phyloP scores from a whole-genome alignment of 2,113 vertebrate genomes.

The Scophthalmus maximus region DNA sequence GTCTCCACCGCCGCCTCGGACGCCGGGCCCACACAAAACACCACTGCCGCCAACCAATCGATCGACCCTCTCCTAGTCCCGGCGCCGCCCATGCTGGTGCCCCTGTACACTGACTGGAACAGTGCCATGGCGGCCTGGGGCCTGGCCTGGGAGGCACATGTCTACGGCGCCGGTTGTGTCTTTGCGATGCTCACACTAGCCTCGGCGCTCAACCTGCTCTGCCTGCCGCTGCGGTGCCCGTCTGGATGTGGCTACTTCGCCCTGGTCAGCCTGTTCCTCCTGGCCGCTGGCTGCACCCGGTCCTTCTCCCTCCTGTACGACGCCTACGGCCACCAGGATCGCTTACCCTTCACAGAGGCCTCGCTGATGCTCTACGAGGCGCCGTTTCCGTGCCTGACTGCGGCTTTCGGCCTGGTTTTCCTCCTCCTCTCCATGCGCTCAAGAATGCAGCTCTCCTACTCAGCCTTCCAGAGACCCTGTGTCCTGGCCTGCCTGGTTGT shows the following conservation, averaged over 20 bases:
- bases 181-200: constrained; percentile 86
- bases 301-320: constrained; percentile 88
- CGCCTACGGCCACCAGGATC: constrained; percentile 86
- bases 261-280: constrained; percentile 85
- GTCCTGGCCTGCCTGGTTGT: constrained; percentile 85
- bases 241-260: constrained; percentile 87
- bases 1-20: constrained; percentile 47
- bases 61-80: constrained; percentile 60
- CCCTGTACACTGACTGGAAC: constrained; percentile 88
- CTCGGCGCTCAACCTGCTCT: constrained; percentile 86
- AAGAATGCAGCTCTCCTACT: constrained; percentile 82
- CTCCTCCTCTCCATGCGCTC: constrained; percentile 88
- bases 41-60: constrained; percentile 72
- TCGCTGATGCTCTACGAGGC: constrained; percentile 86
- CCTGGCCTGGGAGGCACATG: constrained; percentile 90
- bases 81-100: constrained; percentile 83
- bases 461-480: constrained; percentile 84
- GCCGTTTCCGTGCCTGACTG: constrained; percentile 89
- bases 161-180: constrained; percentile 87
- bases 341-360: constrained; percentile 78
- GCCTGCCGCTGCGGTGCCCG: constrained; percentile 87
- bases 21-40: constrained; percentile 56
- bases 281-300: constrained; percentile 82
- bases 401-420: constrained; percentile 88
- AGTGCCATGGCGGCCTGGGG: constrained; percentile 90